A percentile compares a stretch with the other conserved stretches of the same genome.
Evolutionary conservation across 2,113 vertebrate genomes (phyloP).

Genomic region (Paedocypris sp.): DNA sequence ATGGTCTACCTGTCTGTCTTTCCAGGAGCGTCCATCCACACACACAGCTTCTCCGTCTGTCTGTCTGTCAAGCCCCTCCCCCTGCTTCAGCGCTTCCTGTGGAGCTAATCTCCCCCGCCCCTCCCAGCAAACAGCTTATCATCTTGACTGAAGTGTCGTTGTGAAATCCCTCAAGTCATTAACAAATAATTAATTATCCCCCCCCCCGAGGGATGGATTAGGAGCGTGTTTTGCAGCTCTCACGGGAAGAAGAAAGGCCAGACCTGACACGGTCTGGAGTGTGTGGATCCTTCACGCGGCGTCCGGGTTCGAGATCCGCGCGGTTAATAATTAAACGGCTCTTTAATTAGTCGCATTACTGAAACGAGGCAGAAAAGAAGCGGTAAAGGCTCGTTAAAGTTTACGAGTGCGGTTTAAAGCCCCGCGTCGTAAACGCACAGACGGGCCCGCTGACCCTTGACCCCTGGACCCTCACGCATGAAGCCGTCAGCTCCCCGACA

Average conservation of each 20-base stretch:
- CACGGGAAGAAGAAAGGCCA: slow-evolving; percentile 1
- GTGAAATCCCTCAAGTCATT: slow-evolving; percentile 30
- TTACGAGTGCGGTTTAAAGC: slow-evolving; percentile 32
- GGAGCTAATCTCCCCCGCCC: background rate
- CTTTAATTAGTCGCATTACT: slow-evolving; percentile 39
- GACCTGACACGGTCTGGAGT: no score
- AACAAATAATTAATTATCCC: slow-evolving; percentile 36
- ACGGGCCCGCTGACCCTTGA: slow-evolving; percentile 12
- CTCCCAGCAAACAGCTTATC: slow-evolving; percentile 6
- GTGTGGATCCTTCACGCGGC: no score
- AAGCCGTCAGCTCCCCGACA: slow-evolving; percentile 15
- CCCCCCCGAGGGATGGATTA: slow-evolving; percentile 11
- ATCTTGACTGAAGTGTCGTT: slow-evolving; percentile 10
- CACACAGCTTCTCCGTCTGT: slow-evolving; percentile 10
- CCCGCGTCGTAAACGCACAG: slow-evolving; percentile 27
- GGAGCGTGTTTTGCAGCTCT: slow-evolving; percentile 10
- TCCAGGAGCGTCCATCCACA: no score
- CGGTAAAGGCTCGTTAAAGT: slow-evolving; percentile 29
- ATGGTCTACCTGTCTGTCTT: no score
- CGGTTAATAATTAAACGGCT: slow-evolving; percentile 40
- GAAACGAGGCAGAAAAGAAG: slow-evolving; percentile 35
- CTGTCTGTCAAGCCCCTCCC: slow-evolving; percentile 7
- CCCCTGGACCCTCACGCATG: slow-evolving; percentile 1
- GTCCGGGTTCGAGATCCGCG: background rate
- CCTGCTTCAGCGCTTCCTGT: no score